Conservation (phyloP, 2,113 vertebrate genomes). For the Oryzias celebensis region DNA sequence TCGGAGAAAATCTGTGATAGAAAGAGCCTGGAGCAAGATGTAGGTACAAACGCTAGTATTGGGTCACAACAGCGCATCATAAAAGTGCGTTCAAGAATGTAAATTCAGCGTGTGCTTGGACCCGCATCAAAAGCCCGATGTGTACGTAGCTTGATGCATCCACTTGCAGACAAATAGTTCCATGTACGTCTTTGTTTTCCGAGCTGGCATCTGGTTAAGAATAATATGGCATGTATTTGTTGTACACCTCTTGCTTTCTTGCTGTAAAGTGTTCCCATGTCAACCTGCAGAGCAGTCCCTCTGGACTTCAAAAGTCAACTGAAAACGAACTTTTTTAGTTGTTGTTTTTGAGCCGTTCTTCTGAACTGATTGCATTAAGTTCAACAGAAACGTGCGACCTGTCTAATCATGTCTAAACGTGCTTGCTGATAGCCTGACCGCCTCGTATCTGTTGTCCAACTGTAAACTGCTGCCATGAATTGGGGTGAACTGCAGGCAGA, state of each 20-base stretch:
- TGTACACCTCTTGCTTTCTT: conserved; percentile 12
- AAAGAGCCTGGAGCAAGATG: too few relatives aligned
- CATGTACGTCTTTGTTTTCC: too few relatives aligned
- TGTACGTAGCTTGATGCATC: too few relatives aligned
- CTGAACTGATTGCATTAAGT: conserved; percentile 33
- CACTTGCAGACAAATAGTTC: too few relatives aligned
- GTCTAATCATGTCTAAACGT: conserved; percentile 47
- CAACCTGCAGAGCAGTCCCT: conserved; percentile 48
- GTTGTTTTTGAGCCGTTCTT: background rate
- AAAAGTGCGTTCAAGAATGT: too few relatives aligned
- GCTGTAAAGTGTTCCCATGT: conserved; percentile 48
- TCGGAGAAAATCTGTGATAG: too few relatives aligned
- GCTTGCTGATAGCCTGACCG: conserved; percentile 44
- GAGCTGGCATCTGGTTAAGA: too few relatives aligned
- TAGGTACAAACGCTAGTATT: too few relatives aligned
- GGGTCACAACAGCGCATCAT: too few relatives aligned
- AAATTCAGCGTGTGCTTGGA: too few relatives aligned
- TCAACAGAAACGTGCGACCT: conserved; percentile 32
- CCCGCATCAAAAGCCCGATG: too few relatives aligned
- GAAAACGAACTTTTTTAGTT: background rate
- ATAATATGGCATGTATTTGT: conserved; percentile 10
- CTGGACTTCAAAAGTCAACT: conserved; percentile 4
- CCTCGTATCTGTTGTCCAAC: conserved; percentile 31
- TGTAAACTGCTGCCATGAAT: conserved; percentile 28
- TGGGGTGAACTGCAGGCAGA: conserved; percentile 22